A percentile compares a stretch with the other conserved stretches of the same genome.
Conservation (phyloP, 2,797 vertebrate species). For the Acridotheres tristis region DNA sequence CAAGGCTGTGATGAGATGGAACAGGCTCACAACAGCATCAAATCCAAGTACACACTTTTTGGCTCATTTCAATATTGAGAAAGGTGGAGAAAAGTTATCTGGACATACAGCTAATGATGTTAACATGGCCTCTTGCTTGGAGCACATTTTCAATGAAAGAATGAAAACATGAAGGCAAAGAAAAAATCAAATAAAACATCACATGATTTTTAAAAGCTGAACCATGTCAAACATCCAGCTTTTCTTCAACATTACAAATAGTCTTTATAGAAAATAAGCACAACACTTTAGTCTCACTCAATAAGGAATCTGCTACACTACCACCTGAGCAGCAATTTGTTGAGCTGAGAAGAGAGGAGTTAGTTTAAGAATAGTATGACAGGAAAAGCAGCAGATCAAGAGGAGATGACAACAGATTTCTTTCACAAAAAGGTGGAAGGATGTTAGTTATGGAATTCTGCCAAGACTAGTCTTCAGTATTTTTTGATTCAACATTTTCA, state of each 20-base stretch:
- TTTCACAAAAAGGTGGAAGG: conserved; percentile 43
- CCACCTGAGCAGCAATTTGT: neutral
- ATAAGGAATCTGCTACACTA: neutral
- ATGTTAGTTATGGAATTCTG: conserved; percentile 16
- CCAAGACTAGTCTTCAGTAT: neutral
- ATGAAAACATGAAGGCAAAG: neutral
- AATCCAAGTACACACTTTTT: neutral
- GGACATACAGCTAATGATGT: neutral
- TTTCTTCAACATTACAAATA: neutral
- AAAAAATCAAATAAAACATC: neutral
- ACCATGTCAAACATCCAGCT: neutral
- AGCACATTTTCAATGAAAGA: neutral
- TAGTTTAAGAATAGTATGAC: neutral
- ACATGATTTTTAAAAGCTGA: neutral
- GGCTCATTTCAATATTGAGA: neutral
- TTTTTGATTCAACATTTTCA: neutral
- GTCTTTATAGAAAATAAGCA: neutral
- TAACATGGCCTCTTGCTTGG: neutral
- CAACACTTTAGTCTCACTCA: neutral
- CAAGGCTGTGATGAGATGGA: neutral
- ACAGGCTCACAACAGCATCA: neutral
- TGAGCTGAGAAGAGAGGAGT: neutral
- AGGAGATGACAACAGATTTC: conserved; percentile 17
- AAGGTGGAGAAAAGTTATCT: neutral
- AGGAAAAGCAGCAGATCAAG: conserved; percentile 19